Base-by-base conservation (phyloP, 2,888 invertebrate genomes). In the Heliconius charithonia region DNA sequence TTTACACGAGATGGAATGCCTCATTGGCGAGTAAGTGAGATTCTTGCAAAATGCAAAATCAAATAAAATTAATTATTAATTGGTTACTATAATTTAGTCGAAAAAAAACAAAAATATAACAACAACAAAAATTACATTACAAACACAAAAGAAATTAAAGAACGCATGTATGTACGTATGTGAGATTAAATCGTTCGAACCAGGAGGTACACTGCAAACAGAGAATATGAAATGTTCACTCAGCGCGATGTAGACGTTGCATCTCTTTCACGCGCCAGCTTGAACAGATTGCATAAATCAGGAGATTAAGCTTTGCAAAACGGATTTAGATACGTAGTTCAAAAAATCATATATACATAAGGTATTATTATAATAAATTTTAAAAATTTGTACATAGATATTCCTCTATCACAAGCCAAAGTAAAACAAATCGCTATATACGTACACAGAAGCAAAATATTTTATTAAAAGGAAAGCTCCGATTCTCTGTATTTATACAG, bases 221-320 rank as follows among this genome's bases (percentile, higher is more conserved):
- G n/a, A 29, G 32, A 59, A 72, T 59, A 59, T 59, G 59, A 59
- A 59, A 72, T 72, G 51, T 32, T 6, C 2, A 7, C n/a, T 13
- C 3, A 12, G 22, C 32, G 32, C 29, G 2, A 13, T n/a, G 25
- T n/a, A n/a, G 27, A 76, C 25, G 32, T 51, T 51, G 76, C 41
- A 63, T 25, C 37, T 71, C 65, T 51, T 71, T 27, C 56, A 41
- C 69, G 82, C 82, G 56, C 69, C 77, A 75, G 77, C 65, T 77
- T 79, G 75, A 77, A 79, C 62, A 71, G 41, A 37, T 75, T 67
- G 79, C 77, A 67, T 73, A 75, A 77, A 75, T 71, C 29, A 27
- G 13, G 56, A 12, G 22, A 56, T 56, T 56, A 71, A 29, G 45
- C 29, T 56, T 71, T 22, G 29, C 19, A 51, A 67, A n/a, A 37